Conservation (phyloP, 2,888 invertebrate species). For the Heteromyza rotundicornis region DNA sequence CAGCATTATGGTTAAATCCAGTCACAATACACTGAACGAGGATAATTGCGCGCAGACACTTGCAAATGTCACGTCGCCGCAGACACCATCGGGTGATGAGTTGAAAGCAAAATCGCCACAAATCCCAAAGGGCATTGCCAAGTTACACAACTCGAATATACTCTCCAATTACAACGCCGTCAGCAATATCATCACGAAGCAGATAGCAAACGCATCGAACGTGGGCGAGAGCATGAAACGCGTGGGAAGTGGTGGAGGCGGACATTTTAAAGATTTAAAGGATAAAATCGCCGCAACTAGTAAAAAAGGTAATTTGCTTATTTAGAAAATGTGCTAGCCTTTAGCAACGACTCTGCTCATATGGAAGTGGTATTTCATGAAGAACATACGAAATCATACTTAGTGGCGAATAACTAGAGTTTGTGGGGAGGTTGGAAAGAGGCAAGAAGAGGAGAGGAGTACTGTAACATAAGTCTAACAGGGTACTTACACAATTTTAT, state of each 20-base stretch:
- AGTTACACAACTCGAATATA: conserved; percentile 52
- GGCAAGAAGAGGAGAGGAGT: background rate
- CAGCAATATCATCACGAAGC: conserved; percentile 57
- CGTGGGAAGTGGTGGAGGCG: conserved; percentile 58
- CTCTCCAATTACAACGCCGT: conserved; percentile 50
- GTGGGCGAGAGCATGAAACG: conserved; percentile 48
- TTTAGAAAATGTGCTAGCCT: too few species aligned
- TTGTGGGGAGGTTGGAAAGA: too few species aligned
- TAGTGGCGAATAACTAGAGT: background rate
- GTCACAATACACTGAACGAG: conserved; percentile 34
- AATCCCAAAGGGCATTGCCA: conserved; percentile 41
- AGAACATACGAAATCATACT: background rate
- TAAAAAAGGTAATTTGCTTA: conserved; percentile 55
- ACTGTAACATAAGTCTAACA: background rate
- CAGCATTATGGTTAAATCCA: conserved; percentile 37
- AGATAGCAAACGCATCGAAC: conserved; percentile 50
- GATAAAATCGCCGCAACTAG: conserved; percentile 65
- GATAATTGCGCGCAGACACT: background rate
- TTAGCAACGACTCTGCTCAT: too few species aligned
- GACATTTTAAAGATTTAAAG: conserved; percentile 67
- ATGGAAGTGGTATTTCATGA: background rate
- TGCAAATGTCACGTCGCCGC: too few species aligned
- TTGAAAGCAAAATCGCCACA: conserved; percentile 15
- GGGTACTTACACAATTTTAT: too few species aligned
- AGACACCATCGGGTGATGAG: background rate